Evolutionary conservation across 2,888 invertebrate genomes (phyloP).

Genomic region (Synergus gifuensis): DNA sequence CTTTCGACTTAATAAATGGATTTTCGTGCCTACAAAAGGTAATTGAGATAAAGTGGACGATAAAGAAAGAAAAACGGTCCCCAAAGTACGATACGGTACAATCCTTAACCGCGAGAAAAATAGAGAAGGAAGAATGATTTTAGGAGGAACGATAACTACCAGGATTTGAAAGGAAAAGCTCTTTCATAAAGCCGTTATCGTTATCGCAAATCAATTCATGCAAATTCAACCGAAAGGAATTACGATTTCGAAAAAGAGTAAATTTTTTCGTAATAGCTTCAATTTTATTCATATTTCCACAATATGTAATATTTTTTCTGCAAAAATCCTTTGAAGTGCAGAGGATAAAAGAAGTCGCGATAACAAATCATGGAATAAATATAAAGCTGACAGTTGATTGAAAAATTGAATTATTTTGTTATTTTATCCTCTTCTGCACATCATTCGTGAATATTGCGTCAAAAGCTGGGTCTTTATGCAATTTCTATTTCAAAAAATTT

Average conservation of each 20-base stretch:
- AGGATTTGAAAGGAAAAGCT: conserved; percentile 9
- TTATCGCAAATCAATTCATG: conserved; percentile 34
- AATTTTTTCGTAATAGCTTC: not conserved
- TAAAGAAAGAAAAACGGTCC: conserved; percentile 17
- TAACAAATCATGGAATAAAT: not conserved
- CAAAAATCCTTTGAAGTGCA: too few species aligned
- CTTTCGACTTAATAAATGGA: conserved; percentile 38
- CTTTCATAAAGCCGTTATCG: conserved; percentile 17
- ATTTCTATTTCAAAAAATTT: not conserved
- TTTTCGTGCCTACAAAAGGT: conserved; percentile 13
- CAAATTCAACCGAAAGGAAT: not conserved
- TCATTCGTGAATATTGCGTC: not conserved
- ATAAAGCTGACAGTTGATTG: not conserved
- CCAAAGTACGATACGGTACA: not conserved
- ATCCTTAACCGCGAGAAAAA: not conserved
- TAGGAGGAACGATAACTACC: conserved; percentile 12
- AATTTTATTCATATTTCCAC: not conserved
- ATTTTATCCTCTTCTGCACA: not conserved
- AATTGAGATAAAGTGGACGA: conserved; percentile 42
- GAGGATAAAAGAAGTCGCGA: not conserved
- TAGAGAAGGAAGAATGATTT: not conserved
- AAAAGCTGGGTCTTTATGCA: not conserved
- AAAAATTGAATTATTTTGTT: not conserved
- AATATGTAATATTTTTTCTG: not conserved
- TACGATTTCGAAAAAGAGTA: not conserved